A percentile compares a stretch with the other conserved stretches of the same genome.
phyloP scores from a whole-genome alignment of 1,140 invertebrate species.

The Cydia splendana region DNA sequence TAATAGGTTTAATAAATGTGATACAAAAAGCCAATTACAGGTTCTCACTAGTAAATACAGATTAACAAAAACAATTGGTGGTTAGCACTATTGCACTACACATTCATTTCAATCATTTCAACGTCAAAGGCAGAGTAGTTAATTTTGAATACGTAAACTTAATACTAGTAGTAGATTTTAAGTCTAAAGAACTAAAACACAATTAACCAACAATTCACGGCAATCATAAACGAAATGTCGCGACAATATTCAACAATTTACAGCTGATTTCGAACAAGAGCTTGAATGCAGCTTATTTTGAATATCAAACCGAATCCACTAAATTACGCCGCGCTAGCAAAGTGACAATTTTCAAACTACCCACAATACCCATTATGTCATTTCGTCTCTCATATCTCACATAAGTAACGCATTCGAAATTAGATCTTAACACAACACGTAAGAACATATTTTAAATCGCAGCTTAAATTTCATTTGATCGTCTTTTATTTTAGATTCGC shows the following conservation, averaged over 20 bases:
- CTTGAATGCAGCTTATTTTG: not conserved
- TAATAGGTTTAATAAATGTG: too few species aligned
- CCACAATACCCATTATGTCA: conserved; percentile 9
- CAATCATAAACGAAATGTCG: not conserved
- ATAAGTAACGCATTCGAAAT: not conserved
- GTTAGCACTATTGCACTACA: too few species aligned
- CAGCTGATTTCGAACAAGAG: not conserved
- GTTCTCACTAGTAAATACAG: too few species aligned
- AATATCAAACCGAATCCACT: not conserved
- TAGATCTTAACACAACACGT: not conserved
- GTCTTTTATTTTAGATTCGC: not conserved
- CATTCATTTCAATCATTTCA: too few species aligned
- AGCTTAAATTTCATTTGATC: not conserved
- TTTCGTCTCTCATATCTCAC: not conserved
- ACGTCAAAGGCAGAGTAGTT: too few species aligned
- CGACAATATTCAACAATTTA: conserved; percentile 5
- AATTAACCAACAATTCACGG: not conserved
- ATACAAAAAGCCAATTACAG: too few species aligned
- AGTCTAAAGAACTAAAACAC: not conserved
- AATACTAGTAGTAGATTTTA: too few species aligned
- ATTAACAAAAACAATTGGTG: too few species aligned
- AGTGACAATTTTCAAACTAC: conserved; percentile 11
- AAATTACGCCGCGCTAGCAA: not conserved
- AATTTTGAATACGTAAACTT: too few species aligned
- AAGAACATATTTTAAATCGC: not conserved